phyloP scores from a whole-genome alignment of 2,888 invertebrate species.

The Stenichneumon culpator region DNA sequence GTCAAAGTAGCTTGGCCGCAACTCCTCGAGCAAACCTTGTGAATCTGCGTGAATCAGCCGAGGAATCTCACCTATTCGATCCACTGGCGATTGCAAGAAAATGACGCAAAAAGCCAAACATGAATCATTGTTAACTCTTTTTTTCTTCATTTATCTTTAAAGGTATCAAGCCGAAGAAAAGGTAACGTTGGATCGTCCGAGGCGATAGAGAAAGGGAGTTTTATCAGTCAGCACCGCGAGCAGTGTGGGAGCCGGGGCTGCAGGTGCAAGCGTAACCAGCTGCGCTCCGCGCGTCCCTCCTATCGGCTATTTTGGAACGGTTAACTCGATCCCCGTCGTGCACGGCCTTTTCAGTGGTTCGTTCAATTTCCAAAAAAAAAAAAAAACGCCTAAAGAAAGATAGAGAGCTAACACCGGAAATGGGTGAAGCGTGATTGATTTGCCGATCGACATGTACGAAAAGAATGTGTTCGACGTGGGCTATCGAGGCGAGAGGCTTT shows the following conservation, averaged over 20 bases:
- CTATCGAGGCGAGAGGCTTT: not conserved
- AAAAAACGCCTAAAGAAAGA: conserved; percentile 18
- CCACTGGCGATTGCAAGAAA: conserved; percentile 5
- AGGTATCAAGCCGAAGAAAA: not conserved
- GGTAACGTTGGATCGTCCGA: not conserved
- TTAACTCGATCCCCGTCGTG: conserved; percentile 25
- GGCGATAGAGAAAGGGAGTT: conserved; percentile 13
- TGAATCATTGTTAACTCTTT: conserved; percentile 22
- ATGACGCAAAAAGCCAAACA: not conserved
- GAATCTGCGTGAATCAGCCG: conserved; percentile 14
- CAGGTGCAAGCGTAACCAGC: conserved; percentile 47
- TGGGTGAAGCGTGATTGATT: conserved; percentile 70
- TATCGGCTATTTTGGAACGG: conserved; percentile 18
- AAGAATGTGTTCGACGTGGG: not conserved
- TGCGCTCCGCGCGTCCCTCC: conserved; percentile 25
- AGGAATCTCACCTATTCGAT: not conserved
- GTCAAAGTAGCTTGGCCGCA: not conserved
- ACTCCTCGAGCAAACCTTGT: not conserved
- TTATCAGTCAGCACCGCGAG: not conserved
- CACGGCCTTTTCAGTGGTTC: conserved; percentile 11
- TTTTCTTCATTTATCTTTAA: not conserved
- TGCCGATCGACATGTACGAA: conserved; percentile 27
- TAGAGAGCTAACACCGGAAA: conserved; percentile 58
- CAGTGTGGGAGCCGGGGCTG: conserved; percentile 40
- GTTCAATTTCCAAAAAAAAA: conserved; percentile 10